Base-by-base conservation (phyloP, 2,797 vertebrate genomes). In the Antennarius maculatus region DNA sequence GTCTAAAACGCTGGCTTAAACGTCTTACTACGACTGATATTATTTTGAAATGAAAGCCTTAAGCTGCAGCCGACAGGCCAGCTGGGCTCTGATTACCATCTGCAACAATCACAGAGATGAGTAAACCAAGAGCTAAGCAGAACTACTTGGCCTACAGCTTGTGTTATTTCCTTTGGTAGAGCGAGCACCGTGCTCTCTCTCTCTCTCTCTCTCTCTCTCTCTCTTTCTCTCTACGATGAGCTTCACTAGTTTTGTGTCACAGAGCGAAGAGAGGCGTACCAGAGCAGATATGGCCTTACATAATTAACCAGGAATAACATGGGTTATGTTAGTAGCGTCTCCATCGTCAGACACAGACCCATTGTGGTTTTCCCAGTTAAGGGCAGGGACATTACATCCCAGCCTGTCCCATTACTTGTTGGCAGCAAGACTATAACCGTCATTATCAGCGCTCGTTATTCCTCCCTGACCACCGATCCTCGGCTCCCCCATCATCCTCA, bases 401-500 rank as follows among this genome's bases (percentile, higher is more conserved):
- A 71, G 69, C 54, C 61, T 48, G 63, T 76, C 70, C 74, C 67
- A 77, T 83, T 89, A 79, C 83, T 79, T 80, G 66, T 61, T 74
- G 75, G 84, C 85, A 84, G 83, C 84, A 84, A 77, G 77, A 84
- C 83, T 72, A 67, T 84, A 83, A 88, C 89, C 78, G 84, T 83
- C 84, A 82, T 84, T 83, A 86, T 81, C 76, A 76, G 74, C 66
- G 74, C 80, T 85, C 80, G 83, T 83, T 80, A 84, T 83, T 87
- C 81, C 87, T 86, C 88, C 84, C 85, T 80, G 80, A 86, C 84
- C 85, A 76, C 76, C 81, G 75, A 79, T 86, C 82, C 75, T 88
- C 79, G 62, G 74, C 74, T 79, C 69, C 76, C 81, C 76, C 71
- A 85, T 89, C 90, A 86, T 81, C 75, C 88, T 85, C 65, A 23